Evolutionary conservation across 2,888 invertebrate genomes (phyloP), one percentile per base, ranked within the genome.

Genomic region (Drosophila gaucha): DNA sequence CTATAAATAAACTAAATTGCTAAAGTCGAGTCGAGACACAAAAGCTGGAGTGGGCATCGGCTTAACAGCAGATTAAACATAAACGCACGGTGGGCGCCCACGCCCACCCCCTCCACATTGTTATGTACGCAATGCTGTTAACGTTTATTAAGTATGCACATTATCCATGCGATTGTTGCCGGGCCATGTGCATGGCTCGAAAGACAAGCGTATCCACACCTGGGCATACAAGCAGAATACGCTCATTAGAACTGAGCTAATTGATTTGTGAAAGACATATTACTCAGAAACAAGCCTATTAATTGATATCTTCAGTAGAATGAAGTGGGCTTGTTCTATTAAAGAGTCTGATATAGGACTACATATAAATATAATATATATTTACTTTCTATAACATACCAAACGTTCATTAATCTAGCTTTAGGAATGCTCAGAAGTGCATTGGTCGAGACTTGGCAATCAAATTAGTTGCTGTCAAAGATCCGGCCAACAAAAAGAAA

Each of bases 1-100:
- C 80, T 74, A 86, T 80, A 80, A 80, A 80, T 80, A 80, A 86
- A 80, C 84, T 80, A 86, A 80, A 80, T 80, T 75, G 79, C 80
- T 51, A 83, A 86, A 80, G 67, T 74, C 72, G 85, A 67, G 35
- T 63, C 55, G 18, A 18, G 64, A 36, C 33, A 47, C 35, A 54
- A 60, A 54, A 58, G 54, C 56, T 36, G 46, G 51, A 39, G 47
- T 52, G 35, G 44, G 63, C 74, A 62, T 62, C 58, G 72, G 68
- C 83, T 79, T 83, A 83, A 80, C 80, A 69, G 69, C 80, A 83
- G 86, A 83, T 86, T 80, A 82, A 83, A 59, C 86, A 71, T 49
- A 67, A 73, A 56, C 60, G 52, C 60, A 67, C 66, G 58, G 50
- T 22, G 31, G 43, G 41, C 26, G 31, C n/a, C 16, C 58, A 69